Percentiles rank a stretch among this genome's conserved stretches.
Conservation (phyloP, 2,888 invertebrate genomes). For the Hirtodrosophila cameraria region DNA sequence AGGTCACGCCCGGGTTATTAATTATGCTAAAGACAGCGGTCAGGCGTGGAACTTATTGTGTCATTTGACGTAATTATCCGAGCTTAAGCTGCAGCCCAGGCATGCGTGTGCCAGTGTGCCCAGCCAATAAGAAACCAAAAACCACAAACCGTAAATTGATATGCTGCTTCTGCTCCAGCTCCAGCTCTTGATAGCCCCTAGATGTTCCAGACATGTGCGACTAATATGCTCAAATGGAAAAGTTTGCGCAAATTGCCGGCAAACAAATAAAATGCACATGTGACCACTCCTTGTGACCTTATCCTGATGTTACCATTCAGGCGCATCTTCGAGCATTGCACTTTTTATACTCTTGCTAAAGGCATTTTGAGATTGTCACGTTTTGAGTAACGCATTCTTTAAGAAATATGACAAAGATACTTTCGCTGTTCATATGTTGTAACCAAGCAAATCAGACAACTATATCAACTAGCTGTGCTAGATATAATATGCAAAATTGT, state of each 20-base stretch:
- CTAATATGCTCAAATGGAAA: conserved; percentile 37
- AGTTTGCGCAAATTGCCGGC: conserved; percentile 57
- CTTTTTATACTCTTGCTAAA: too few species aligned
- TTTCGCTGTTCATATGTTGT: too few species aligned
- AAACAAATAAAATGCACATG: conserved; percentile 62
- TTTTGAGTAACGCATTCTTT: too few species aligned
- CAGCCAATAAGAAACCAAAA: conserved; percentile 31
- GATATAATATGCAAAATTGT: too few species aligned
- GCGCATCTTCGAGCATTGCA: conserved; percentile 6
- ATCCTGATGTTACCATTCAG: background rate
- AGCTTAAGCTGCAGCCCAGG: conserved; percentile 43
- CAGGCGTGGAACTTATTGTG: conserved; percentile 61
- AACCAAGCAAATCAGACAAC: too few species aligned
- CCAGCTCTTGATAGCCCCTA: conserved; percentile 19
- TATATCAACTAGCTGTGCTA: too few species aligned
- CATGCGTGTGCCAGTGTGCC: conserved; percentile 18
- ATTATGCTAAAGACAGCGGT: conserved; percentile 55
- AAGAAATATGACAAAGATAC: too few species aligned
- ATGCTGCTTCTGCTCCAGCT: conserved; percentile 3
- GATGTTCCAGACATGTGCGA: conserved; percentile 47
- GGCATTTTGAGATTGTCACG: too few species aligned
- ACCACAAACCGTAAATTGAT: conserved; percentile 18
- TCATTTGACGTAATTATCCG: conserved; percentile 63
- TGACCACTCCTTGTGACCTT: conserved; percentile 27
- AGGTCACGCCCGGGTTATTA: conserved; percentile 61